These are phyloP conservation scores for Apis cerana DNA, from an alignment of 1,140 invertebrate genomes.

Conservation along the genomic window DNA sequence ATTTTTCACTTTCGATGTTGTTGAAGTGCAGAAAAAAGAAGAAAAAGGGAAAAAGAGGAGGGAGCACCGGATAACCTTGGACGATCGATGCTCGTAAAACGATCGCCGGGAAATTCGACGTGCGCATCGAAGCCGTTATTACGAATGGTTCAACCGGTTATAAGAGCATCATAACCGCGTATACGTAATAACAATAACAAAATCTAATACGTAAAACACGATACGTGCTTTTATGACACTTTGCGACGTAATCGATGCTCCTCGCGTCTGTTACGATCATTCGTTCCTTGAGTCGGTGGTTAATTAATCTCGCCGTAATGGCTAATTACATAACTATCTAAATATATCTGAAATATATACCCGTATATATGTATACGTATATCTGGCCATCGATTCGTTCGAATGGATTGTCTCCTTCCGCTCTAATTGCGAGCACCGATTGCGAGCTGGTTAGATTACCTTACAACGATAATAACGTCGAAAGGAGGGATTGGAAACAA, in stretches of 20 bases:
- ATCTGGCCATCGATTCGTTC: background rate
- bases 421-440: background rate
- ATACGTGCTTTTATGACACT: background rate
- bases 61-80: too few relatives aligned
- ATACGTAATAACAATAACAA: background rate
- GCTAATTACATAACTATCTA: background rate
- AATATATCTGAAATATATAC: too few relatives aligned
- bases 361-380: too few relatives aligned
- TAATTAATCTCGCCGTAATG: background rate
- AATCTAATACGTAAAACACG: conserved; percentile 14
- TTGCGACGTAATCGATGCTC: conserved; percentile 1
- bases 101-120: too few relatives aligned
- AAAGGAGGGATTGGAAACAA: background rate
- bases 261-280: background rate
- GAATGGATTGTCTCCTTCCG: background rate
- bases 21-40: background rate
- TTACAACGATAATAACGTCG: background rate
- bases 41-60: too few relatives aligned
- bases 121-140: too few relatives aligned
- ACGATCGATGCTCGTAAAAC: too few relatives aligned
- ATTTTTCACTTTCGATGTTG: background rate
- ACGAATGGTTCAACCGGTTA: too few relatives aligned
- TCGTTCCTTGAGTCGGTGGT: conserved; percentile 3
- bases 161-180: too few relatives aligned
- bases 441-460: background rate